A percentile compares a stretch with the other conserved stretches of the same genome.
Conservation (phyloP, 1,140 invertebrate genomes). For the Vanessa atalanta region DNA sequence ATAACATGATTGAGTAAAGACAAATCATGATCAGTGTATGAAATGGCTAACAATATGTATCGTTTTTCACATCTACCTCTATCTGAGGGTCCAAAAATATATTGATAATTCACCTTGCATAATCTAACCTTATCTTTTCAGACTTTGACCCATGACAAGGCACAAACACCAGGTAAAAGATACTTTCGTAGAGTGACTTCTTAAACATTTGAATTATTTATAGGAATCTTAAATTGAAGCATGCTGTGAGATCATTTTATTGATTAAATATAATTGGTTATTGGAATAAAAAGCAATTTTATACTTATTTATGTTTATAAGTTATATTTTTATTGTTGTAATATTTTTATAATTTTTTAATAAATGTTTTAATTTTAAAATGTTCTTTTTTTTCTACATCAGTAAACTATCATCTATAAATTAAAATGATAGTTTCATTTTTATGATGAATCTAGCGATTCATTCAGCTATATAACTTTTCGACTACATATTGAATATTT, state of each 20-base stretch:
- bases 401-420: neutral
- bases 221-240: constrained; percentile 14
- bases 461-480: too few relatives aligned
- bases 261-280: neutral
- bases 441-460: too few relatives aligned
- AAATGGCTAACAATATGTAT: too few relatives aligned
- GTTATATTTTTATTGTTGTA: neutral
- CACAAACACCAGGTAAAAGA: constrained; percentile 62
- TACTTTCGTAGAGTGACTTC: constrained; percentile 61
- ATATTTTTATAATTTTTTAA: constrained; percentile 23
- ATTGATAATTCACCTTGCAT: neutral
- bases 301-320: constrained; percentile 24
- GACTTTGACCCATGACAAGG: constrained; percentile 72
- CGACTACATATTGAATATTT: too few relatives aligned
- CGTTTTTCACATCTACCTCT: too few relatives aligned
- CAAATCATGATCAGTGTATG: too few relatives aligned
- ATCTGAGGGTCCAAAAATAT: neutral
- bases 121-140: constrained; percentile 46
- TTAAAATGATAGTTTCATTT: too few relatives aligned
- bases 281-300: neutral
- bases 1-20: too few relatives aligned
- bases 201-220: constrained; percentile 22
- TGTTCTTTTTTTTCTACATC: constrained; percentile 2
- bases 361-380: constrained; percentile 11
- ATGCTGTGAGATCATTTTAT: constrained; percentile 20